Evolutionary conservation across 2,888 invertebrate species (phyloP), one percentile per base, ranked within the genome.

Genomic region (Lissonota sp.): DNA sequence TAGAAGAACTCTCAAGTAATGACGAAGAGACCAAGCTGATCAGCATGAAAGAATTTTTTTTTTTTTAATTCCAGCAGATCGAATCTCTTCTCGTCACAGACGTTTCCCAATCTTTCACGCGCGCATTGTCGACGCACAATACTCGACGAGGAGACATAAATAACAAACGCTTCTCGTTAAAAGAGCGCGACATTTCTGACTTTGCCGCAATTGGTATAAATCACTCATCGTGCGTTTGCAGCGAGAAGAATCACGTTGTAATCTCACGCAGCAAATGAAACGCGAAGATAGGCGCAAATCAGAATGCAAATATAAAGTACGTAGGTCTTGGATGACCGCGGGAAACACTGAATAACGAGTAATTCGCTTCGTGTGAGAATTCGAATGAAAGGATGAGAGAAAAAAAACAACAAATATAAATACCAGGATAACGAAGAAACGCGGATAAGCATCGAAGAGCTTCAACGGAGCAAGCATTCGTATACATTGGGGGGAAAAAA

Each of bases 51-150:
- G 12, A 49, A 10, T n/a, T n/a, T 10, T 49, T n/a, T n/a, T 10
- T 49, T 12, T 10, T 10, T 49, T 8, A n/a, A 10, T 49, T 5
- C 49, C 49, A 49, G 26, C 26, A 26, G 26, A 49, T 49, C 49
- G 49, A 26, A 26, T 26, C 26, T 26, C 26, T 26, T 26, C 26
- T 26, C 26, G 26, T 44, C 44, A 2, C 44, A 44, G 44, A 51
- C 12, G 26, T 26, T 26, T 26, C 5, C 46, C 10, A 16, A 8
- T 44, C 42, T 14, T 60, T 12, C 49, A 14, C 51, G 51, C 51
- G 51, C 53, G 64, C 53, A 44, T 71, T 60, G 58, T 78, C 77
- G 66, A 71, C 55, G 72, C 72, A 72, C 44, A 16, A 53, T 60
- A 7, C 70, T 60, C 53, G 7, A 26, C 26, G 6, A n/a, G 8